phyloP scores from a whole-genome alignment of 2,888 invertebrate species.

The Oegoconia quadripuncta region DNA sequence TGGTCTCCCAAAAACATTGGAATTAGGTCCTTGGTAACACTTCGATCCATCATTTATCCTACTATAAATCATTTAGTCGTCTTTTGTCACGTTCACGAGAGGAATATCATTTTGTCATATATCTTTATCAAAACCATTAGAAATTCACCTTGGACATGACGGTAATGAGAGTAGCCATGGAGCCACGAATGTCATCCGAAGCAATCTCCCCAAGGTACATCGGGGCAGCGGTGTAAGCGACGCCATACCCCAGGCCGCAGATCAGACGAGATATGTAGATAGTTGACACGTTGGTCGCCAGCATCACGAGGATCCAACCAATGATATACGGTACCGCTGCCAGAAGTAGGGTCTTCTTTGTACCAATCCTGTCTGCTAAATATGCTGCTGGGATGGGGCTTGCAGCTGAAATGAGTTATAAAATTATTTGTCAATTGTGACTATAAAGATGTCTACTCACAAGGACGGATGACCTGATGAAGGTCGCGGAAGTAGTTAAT shows the following conservation, averaged over 20 bases:
- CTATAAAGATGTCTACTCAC: no score
- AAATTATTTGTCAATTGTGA: background rate
- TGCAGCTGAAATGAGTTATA: constrained; percentile 59
- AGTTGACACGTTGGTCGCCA: constrained; percentile 75
- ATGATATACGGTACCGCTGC: constrained; percentile 80
- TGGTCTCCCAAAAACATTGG: no score
- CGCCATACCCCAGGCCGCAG: constrained; percentile 81
- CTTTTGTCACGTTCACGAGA: no score
- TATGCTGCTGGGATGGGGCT: constrained; percentile 82
- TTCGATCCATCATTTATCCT: no score
- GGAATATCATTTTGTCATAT: no score
- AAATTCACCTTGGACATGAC: constrained; percentile 72
- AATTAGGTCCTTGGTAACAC: no score
- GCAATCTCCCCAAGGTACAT: constrained; percentile 82
- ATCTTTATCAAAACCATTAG: no score
- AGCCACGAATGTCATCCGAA: constrained; percentile 78
- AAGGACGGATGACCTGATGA: no score
- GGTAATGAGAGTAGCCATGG: constrained; percentile 80
- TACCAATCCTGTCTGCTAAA: constrained; percentile 81
- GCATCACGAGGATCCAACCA: constrained; percentile 82
- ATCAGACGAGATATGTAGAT: constrained; percentile 80
- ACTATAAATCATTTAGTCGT: no score
- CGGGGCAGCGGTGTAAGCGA: constrained; percentile 79
- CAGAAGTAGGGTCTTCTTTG: constrained; percentile 80
- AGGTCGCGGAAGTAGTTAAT: no score